Base-by-base conservation (phyloP, 2,797 vertebrate genomes). In the Cheirogaleus major region DNA sequence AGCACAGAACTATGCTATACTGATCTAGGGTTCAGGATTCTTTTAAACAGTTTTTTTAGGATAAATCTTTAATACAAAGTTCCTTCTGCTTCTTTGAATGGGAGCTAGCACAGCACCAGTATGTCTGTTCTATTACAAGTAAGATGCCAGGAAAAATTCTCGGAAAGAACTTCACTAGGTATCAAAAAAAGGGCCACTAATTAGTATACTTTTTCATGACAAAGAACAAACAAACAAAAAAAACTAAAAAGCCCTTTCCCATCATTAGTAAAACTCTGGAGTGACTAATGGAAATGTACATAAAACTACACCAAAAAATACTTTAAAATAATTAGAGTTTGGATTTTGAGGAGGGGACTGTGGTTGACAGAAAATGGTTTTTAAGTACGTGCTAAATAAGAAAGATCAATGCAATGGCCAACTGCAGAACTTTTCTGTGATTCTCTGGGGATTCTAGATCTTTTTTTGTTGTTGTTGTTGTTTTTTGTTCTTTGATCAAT, bases 311-410 rank as follows among this genome's bases (percentile, higher is more conserved):
- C 15, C 23, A 61, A 63, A 90, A 73, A 89, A 43, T 25, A 43
- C 2, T 38, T 94, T 45, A 78, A 91, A 91, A 89, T 92, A 92
- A 85, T 86, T 79, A 57, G 55, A 96, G 35, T 15, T 79, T 92
- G 2, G 38, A 59, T 70, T 35, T 8, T 43, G 30, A 82, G 48
- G 22, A 83, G 32, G 25, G 5, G 9, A 57, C 18, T 27, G 13
- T 11, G 4, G 13, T 67, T 25, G 18, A 59, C 43, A 81, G 25
- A 81, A 90, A 57, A 86, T 50, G 9, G 3, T 22, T 80, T 91
- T 41, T 38, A 65, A 95, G 30, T 35, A 45, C 5, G 59, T 65
- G 20, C 5, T 91, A 75, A 90, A 61, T 23, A 22, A 70, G 25
- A 91, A 92, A 78, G 52, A 91, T 61, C 45, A 75, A 59, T 67